A percentile compares a stretch with the other conserved stretches of the same genome.
Evolutionary conservation across 1,140 invertebrate species (phyloP).

Genomic region (Batillaria attramentaria): DNA sequence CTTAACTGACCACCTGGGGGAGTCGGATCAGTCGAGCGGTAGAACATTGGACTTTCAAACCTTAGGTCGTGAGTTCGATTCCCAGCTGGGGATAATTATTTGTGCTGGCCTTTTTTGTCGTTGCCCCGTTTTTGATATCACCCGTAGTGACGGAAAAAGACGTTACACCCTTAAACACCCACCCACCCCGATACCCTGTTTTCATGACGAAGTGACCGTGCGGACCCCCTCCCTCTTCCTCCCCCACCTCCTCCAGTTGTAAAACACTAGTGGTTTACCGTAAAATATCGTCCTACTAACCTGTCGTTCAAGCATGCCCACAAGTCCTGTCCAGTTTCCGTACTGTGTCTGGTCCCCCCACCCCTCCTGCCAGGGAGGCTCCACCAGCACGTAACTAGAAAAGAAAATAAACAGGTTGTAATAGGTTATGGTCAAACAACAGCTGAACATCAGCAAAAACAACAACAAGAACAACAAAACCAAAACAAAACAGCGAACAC

Average conservation of each 20-base stretch:
- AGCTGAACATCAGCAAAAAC: no score
- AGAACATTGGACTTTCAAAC: no score
- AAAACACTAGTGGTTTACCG: not conserved
- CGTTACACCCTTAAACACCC: not conserved
- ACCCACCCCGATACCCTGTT: not conserved
- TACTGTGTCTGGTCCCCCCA: constrained; percentile 19
- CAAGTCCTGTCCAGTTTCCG: constrained; percentile 31
- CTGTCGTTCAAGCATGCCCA: constrained; percentile 25
- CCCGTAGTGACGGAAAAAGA: no score
- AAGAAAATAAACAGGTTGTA: no score
- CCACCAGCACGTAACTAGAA: constrained; percentile 32
- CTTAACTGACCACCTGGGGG: not conserved
- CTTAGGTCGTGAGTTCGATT: no score
- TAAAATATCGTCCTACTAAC: not conserved
- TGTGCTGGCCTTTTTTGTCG: no score
- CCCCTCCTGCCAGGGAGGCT: constrained; percentile 24
- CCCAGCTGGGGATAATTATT: no score
- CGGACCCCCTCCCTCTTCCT: not conserved
- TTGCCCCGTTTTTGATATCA: no score
- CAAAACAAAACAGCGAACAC: not conserved
- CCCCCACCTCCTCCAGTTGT: not conserved
- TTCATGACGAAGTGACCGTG: not conserved
- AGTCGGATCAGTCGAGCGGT: not conserved
- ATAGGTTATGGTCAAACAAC: no score
- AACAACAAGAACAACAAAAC: not conserved